Base-by-base conservation (phyloP, 2,888 invertebrate genomes). In the Uloborus plumipes region DNA sequence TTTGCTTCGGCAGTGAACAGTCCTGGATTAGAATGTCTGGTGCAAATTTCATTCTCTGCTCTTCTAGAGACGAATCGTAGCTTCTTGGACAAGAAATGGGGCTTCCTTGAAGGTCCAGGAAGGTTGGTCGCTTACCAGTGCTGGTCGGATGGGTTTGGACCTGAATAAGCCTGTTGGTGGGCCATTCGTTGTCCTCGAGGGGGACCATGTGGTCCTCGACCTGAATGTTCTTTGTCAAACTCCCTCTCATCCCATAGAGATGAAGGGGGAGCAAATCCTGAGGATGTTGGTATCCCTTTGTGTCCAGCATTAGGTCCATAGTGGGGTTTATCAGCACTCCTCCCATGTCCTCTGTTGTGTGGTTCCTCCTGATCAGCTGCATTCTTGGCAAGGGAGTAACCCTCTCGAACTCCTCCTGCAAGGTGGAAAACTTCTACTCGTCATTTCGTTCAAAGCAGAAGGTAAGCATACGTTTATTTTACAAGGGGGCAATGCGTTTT, bases 121-220 rank as follows among this genome's bases (percentile, higher is more conserved):
- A 71, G 18, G 84, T 79, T 47, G 84, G 84, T 50, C 84, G 64
- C 50, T 78, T 84, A 84, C 78, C 77, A 78, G 72, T 78, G 77
- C 31, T 76, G 78, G 16, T 74, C 73, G 62, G 72, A 62, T 49
- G 61, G 51, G 22, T 59, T 31, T 49, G 73, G 76, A 76, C 71
- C 82, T 76, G 82, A 65, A 61, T 62, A 74, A 55, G 58, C 72
- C 62, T 59, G 74, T 51, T 58, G 70, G 51, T 81, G 76, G 22
- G 67, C 61, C 61, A 82, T 71, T 55, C 82, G 64, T 51, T 74
- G 73, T 50, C 76, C 82, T 72, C 82, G 65, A 47, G 82, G 66
- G 18, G 82, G 82, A 39, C 76, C 59, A 62, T 82, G 76, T 62
- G 82, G 82, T 71, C 75, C 82, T 76, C 82, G 59, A 59, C 67